Evolutionary conservation across 2,797 vertebrate genomes (phyloP), one percentile per base, ranked within the genome.

Genomic region (Platalea minor): DNA sequence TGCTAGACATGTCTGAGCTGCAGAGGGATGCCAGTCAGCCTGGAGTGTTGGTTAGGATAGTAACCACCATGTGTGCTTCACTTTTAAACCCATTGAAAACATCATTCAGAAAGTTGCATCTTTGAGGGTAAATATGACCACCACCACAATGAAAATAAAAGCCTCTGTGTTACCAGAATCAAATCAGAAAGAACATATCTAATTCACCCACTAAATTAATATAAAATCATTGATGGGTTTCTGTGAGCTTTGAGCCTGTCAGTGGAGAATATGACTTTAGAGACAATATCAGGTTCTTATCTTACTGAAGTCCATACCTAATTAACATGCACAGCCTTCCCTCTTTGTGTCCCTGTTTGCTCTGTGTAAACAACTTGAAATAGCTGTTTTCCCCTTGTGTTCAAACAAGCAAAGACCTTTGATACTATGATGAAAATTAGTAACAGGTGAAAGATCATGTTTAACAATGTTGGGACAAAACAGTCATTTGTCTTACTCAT

Each of bases 311-410:
- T 31, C 41, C 33, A 48, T 63, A 69, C 8, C 18, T 82, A 82
- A 93, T 96, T 95, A 97, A 92, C 29, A 95, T 85, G 24, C 41
- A 88, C 16, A 91, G 81, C 14, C 48, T 92, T 83, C 82, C 43
- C 28, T 74, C 45, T 89, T 94, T 91, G 53, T 86, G 65, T 21
- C 70, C 63, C 88, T 85, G 73, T 96, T 97, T 91, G 50, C 50
- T 86, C 43, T 83, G 17, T 94, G 76, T 92, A 96, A 97, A 97
- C 60, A 96, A 73, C n/a, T 92, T 89, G 60, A 94, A 88, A 82
- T 92, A 89, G 31, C 13, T 88, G 85, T 28, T 91, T 95, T 80
- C 28, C 46, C 13, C 35, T 67, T 88, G 50, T 78, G 43, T 83
- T 95, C 74, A 95, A 85, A 93, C 69, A 90, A 85, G 53, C 15